These are phyloP conservation scores for Lepus oiostolus DNA, from an alignment of 2,797 vertebrate species.

Conservation along the genomic window DNA sequence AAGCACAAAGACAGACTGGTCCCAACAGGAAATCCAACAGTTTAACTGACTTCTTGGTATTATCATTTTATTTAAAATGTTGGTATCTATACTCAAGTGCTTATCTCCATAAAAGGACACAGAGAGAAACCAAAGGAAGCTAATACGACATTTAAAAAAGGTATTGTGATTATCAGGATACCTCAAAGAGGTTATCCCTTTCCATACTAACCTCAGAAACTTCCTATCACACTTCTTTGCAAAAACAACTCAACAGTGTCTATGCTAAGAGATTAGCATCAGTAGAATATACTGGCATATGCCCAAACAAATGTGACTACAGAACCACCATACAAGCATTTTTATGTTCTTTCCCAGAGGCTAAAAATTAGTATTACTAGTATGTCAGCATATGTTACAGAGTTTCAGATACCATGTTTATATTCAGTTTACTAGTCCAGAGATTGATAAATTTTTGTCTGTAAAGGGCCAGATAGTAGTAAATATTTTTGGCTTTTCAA, in stretches of 20 bases:
- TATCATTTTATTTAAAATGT: conserved; percentile 14
- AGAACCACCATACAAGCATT: neutral
- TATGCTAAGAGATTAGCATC: neutral
- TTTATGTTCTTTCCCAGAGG: conserved; percentile 20
- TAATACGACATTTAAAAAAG: neutral
- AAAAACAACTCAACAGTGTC: conserved; percentile 21
- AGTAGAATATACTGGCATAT: neutral
- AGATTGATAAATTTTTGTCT: neutral
- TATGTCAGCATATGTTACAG: neutral
- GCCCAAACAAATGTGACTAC: conserved; percentile 7
- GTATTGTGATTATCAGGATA: neutral
- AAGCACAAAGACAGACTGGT: neutral
- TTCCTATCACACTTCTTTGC: neutral
- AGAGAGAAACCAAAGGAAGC: conserved; percentile 25
- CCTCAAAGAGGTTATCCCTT: conserved; percentile 44
- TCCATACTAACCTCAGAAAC: conserved; percentile 11
- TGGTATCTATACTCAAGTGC: neutral
- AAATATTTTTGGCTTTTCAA: conserved; percentile 4
- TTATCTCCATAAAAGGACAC: conserved; percentile 24
- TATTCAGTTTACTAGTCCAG: neutral
- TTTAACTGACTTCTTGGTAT: conserved; percentile 4
- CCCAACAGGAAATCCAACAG: neutral
- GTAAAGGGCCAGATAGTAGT: neutral
- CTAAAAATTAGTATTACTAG: conserved; percentile 22
- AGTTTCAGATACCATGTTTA: conserved; percentile 51